phyloP scores from a whole-genome alignment of 2,113 vertebrate species.

The Ceyx cyanopectus region DNA sequence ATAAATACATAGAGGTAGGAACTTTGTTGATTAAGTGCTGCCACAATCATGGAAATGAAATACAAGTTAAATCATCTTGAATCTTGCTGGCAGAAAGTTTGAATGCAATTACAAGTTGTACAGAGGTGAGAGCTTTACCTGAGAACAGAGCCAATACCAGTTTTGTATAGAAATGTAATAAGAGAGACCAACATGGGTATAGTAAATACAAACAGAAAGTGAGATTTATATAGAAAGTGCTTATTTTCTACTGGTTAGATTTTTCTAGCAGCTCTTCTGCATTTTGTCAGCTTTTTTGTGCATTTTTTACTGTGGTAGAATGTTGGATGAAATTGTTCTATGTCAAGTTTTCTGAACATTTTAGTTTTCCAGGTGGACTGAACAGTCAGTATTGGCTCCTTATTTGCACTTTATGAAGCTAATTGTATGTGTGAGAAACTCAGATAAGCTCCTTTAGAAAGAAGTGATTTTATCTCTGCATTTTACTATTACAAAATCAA shows the following conservation, averaged over 20 bases:
- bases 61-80: neutral
- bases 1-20: constrained; percentile 53
- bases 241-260: constrained; percentile 59
- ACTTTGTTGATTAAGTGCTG: constrained; percentile 13
- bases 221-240: constrained; percentile 38
- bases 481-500: neutral
- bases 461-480: too few relatives aligned
- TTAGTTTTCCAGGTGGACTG: constrained; percentile 1
- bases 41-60: neutral
- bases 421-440: neutral
- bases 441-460: neutral
- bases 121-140: neutral
- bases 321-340: neutral
- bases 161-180: constrained; percentile 33
- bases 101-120: neutral
- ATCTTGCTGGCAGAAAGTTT: neutral
- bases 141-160: neutral
- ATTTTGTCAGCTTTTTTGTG: neutral
- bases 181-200: neutral
- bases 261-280: constrained; percentile 38
- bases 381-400: neutral
- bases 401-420: neutral
- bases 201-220: constrained; percentile 1
- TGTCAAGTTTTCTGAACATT: neutral
- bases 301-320: constrained; percentile 31